Evolutionary conservation across 2,113 vertebrate genomes (phyloP).

Genomic region (Reinhardtius hippoglossoides): DNA sequence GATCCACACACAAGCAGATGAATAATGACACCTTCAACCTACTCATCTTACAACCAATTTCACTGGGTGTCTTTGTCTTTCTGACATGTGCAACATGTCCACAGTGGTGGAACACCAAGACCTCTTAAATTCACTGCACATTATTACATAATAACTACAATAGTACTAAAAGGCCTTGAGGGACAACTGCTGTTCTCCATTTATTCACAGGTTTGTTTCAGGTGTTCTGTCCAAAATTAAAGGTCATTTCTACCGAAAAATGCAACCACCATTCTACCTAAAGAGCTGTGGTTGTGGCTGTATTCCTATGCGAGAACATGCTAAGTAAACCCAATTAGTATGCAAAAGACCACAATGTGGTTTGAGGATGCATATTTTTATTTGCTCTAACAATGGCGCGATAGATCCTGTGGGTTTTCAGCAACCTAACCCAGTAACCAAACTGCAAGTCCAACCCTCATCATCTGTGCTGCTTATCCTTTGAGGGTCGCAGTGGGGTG

Average conservation of each 20-base stretch:
- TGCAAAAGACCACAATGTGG: too few species aligned
- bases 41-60: constrained; percentile 23
- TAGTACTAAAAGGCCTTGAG: neutral
- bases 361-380: too few species aligned
- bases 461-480: too few species aligned
- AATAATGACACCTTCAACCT: neutral
- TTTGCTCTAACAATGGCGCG: neutral
- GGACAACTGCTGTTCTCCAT: too few species aligned
- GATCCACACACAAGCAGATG: constrained; percentile 40
- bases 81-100: constrained; percentile 5
- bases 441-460: neutral
- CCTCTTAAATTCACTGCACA: constrained; percentile 11
- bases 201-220: too few species aligned
- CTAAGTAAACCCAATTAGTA: too few species aligned
- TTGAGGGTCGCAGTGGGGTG: too few species aligned
- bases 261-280: too few species aligned
- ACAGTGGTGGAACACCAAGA: neutral
- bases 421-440: neutral
- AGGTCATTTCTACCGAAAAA: too few species aligned
- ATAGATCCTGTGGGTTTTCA: neutral
- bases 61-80: constrained; percentile 20
- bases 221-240: too few species aligned
- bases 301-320: too few species aligned
- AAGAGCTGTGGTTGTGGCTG: too few species aligned
- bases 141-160: constrained; percentile 21